Base-by-base conservation (phyloP, 2,888 invertebrate species). In the Cabera pusaria region DNA sequence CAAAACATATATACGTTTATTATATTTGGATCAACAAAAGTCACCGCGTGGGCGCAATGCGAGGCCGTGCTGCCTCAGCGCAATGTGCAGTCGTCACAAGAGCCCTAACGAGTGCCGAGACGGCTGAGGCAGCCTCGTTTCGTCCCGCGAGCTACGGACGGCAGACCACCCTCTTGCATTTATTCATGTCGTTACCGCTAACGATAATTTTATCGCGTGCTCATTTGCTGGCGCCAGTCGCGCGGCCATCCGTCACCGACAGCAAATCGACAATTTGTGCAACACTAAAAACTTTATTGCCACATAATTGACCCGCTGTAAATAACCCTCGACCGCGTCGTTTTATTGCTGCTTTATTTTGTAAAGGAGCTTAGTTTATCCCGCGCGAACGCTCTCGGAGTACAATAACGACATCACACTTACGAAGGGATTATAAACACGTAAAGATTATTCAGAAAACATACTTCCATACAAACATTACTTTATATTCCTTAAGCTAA, bases 181-280 rank as follows among this genome's bases (percentile, higher is more conserved):
- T 89, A 90, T 90, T 89, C 89, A 89, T 90, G 88, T 90, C 89
- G 89, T 90, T 90, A 89, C 87, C 76, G 81, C 87, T 89, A 90
- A 90, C 88, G 89, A 88, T 90, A 88, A 90, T 90, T 90, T 89
- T 90, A 90, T 90, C 88, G 88, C 84, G 85, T 87, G 88, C 89
- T 90, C 88, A 90, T 90, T 90, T 88, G 83, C 77, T 74, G 86
- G 81, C 86, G 82, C 82, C 84, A 79, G 82, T 71, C 78, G 80
- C 80, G 77, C 74, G 78, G 70, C 82, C 78, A 87, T 87, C 80
- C 84, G 85, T 88, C 87, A 86, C 77, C 71, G 74, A 72, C 68
- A 71, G 76, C 79, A 82, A 85, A 86, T 82, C 84, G 85, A 72
- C 85, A 82, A 88, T 86, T 87, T 84, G 85, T 80, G 76, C 77